Percentiles rank a stretch among this genome's conserved stretches.
Evolutionary conservation across 1,140 invertebrate genomes (phyloP).

Genomic region (Sitodiplosis mosellana): DNA sequence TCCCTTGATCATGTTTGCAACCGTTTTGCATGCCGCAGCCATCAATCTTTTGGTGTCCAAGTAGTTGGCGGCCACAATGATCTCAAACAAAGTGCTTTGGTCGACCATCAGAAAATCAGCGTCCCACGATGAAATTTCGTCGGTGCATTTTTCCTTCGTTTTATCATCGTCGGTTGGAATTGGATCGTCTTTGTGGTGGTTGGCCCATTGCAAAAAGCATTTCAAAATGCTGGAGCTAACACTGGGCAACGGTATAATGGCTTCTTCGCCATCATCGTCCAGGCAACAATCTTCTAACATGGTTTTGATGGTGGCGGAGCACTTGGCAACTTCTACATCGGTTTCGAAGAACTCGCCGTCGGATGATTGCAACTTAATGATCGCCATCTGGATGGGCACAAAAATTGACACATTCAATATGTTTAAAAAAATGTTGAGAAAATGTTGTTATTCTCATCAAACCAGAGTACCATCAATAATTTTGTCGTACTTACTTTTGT

Average conservation of each 20-base stretch:
- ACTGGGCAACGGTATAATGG: conserved; percentile 90
- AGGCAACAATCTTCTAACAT: conserved; percentile 96
- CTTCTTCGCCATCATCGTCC: conserved; percentile 91
- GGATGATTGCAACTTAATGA: conserved; percentile 83
- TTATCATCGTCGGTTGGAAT: conserved; percentile 92
- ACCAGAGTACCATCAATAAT: no score
- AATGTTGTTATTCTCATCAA: no score
- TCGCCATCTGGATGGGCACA: conserved; percentile 75
- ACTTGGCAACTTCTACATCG: conserved; percentile 95
- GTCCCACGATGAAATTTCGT: conserved; percentile 98
- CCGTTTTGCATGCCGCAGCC: neutral
- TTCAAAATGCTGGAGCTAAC: conserved; percentile 94
- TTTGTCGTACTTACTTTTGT: no score
- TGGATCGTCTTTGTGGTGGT: conserved; percentile 90
- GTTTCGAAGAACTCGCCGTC: conserved; percentile 95
- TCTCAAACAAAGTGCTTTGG: no score
- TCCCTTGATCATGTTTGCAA: neutral
- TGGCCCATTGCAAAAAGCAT: conserved; percentile 93
- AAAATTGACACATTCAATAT: no score
- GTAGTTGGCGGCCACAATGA: no score
- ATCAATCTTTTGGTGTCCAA: neutral
- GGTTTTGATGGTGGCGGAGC: conserved; percentile 95
- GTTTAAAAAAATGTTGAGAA: no score
- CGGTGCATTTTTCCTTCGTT: conserved; percentile 93
- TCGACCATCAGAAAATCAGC: conserved; percentile 96